Percentiles rank a stretch among this genome's conserved stretches.
These are phyloP conservation scores for Listronotus oregonensis DNA, from an alignment of 1,140 invertebrate species.

Conservation along the genomic window DNA sequence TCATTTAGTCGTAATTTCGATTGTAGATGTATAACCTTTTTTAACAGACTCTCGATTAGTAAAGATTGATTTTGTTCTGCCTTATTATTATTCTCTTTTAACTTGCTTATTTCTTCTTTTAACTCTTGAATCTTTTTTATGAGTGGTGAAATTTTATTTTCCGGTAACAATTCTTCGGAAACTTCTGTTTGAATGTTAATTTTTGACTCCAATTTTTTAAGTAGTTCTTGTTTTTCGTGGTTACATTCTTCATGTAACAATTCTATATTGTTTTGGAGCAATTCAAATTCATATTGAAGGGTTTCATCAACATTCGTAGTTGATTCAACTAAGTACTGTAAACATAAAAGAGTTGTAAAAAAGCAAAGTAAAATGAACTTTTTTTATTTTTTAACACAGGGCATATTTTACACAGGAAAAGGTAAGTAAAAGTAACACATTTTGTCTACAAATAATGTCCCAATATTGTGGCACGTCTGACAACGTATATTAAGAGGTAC, in stretches of 20 bases:
- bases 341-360: background rate
- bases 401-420: too few species aligned
- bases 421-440: too few species aligned
- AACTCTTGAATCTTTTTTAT: too few species aligned
- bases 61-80: background rate
- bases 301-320: background rate
- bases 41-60: background rate
- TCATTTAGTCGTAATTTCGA: background rate
- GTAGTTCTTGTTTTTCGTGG: constrained; percentile 16
- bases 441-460: too few species aligned
- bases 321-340: constrained; percentile 8
- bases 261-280: constrained; percentile 16
- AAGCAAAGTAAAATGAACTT: too few species aligned
- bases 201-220: background rate
- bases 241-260: constrained; percentile 21
- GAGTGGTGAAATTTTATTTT: too few species aligned
- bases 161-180: too few species aligned
- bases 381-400: too few species aligned
- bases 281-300: constrained; percentile 22
- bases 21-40: background rate
- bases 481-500: too few species aligned
- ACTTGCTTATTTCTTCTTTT: background rate
- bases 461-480: too few species aligned
- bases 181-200: too few species aligned
- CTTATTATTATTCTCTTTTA: constrained; percentile 6